A percentile compares a stretch with the other conserved stretches of the same genome.
These are phyloP conservation scores for Brachypteracias leptosomus DNA, from an alignment of 2,113 vertebrate species.

Conservation along the genomic window DNA sequence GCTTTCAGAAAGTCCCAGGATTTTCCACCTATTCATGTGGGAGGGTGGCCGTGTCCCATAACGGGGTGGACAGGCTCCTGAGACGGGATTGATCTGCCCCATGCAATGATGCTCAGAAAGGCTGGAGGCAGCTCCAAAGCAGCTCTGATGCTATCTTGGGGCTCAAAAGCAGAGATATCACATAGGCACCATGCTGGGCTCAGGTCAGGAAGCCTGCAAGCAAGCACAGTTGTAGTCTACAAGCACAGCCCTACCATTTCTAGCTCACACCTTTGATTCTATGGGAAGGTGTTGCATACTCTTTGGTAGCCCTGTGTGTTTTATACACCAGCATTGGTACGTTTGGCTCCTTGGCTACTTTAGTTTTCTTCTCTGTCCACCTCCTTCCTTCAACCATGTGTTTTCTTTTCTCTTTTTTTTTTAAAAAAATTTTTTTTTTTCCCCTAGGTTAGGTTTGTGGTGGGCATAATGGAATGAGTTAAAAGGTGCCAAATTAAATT, in stretches of 20 bases:
- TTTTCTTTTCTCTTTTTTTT: neutral
- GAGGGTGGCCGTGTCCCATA: neutral
- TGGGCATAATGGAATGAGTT: neutral
- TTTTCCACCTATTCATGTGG: fast-evolving
- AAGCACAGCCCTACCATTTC: neutral
- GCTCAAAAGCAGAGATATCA: fast-evolving
- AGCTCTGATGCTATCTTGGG: neutral
- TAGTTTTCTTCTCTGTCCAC: neutral
- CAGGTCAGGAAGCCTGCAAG: fast-evolving
- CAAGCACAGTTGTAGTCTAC: neutral
- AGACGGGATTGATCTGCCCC: fast-evolving
- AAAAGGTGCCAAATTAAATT: slow-evolving; percentile 41
- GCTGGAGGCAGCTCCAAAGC: neutral
- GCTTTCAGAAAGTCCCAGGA: neutral
- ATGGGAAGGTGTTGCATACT: fast-evolving
- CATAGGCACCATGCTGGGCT: fast-evolving
- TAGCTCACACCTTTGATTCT: neutral
- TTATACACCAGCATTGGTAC: neutral
- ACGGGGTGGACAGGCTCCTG: fast-evolving
- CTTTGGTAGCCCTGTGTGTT: neutral
- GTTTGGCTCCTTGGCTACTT: neutral
- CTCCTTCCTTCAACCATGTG: neutral
- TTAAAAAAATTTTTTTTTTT: neutral
- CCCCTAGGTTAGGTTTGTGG: neutral
- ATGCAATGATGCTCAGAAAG: fast-evolving